phyloP scores from a whole-genome alignment of 1,140 invertebrate species.

The Hyposmocoma kahamanoa region DNA sequence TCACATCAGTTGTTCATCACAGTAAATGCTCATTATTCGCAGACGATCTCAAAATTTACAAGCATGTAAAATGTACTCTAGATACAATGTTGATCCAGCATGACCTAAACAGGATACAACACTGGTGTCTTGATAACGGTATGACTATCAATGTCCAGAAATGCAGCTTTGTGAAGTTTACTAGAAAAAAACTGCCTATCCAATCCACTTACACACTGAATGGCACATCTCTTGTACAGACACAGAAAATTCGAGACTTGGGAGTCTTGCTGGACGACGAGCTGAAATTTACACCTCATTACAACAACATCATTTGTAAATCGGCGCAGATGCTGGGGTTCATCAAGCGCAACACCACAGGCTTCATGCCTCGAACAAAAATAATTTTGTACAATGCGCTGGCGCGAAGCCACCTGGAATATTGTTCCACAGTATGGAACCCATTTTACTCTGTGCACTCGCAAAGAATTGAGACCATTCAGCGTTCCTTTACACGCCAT shows the following conservation, averaged over 20 bases:
- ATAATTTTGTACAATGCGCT: no score
- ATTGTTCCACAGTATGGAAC: not conserved
- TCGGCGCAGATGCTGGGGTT: not conserved
- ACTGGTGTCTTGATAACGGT: not conserved
- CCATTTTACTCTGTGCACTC: not conserved
- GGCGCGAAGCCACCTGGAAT: no score
- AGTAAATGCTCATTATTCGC: not conserved
- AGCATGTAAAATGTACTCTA: no score
- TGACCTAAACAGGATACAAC: not conserved
- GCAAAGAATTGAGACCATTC: not conserved
- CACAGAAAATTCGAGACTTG: not conserved
- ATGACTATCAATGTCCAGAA: not conserved
- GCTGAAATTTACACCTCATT: not conserved
- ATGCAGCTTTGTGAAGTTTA: not conserved
- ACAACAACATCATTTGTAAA: not conserved
- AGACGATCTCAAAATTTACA: constrained; percentile 1
- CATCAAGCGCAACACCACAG: not conserved
- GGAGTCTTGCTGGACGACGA: not conserved
- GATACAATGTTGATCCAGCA: not conserved
- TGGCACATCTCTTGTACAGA: not conserved
- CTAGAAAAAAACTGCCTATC: not conserved
- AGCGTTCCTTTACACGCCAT: not conserved
- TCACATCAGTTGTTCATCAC: not conserved
- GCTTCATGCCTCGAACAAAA: no score
- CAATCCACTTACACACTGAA: not conserved